Evolutionary conservation across 2,797 vertebrate species (phyloP), one percentile per base, ranked within the genome.

Genomic region (Echiichthys vipera): DNA sequence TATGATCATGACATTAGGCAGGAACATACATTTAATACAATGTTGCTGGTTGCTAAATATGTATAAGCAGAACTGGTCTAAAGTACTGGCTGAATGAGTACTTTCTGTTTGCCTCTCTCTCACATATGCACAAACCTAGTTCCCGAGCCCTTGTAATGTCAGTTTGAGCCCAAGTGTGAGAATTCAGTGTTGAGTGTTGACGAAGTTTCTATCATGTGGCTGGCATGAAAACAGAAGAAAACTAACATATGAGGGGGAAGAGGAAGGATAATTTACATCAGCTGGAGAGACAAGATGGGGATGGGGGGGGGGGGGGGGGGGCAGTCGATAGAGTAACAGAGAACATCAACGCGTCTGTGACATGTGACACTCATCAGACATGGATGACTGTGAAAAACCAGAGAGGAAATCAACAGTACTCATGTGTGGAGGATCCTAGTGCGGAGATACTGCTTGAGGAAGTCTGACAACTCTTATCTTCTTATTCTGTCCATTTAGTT

Each of bases 391-490:
- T 18, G 36, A 62, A 72, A 66, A 74, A 70, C 5, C 49, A 46
- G 43, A 22, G 51, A 58, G 17, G 78, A 55, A 74, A 74, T 85
- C 64, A 77, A 74, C 50, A 63, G 74, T 10, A 39, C 65, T 83
- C 46, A 2, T 71, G 55, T 63, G 39, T 46, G 42, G 57, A 81
- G 58, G 49, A 88, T 69, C 25, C 63, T 72, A 36, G 59, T 34
- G 43, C 74, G 64, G 55, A 62, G 37, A 30, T 34, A 15, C 7
- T 18, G 49, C 68, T 85, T 50, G 53, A 63, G 39, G 30, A 84
- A 65, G 49, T 61, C 66, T 84, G 85, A 90, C 87, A 84, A 40
- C 78, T 67, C 64, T 77, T 77, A 18, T 85, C 77, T 62, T 81
- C 74, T 78, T 77, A 83, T 78, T 85, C 65, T 30, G 73, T 87